Base-by-base conservation (phyloP, 2,888 invertebrate genomes). In the Xiphydria camelus region DNA sequence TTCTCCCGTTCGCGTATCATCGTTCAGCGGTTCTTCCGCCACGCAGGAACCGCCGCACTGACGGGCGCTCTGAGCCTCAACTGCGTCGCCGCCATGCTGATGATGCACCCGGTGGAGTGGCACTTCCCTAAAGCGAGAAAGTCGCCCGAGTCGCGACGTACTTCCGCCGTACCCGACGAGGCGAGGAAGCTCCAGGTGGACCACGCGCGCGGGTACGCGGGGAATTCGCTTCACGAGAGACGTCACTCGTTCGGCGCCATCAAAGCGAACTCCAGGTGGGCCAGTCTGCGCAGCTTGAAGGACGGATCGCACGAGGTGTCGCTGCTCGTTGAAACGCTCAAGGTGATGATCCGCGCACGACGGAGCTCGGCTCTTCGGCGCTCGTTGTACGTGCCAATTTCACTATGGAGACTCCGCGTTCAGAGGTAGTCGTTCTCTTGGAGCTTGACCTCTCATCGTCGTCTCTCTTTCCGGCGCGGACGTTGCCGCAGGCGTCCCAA, bases 71-170 rank as follows among this genome's bases (percentile, higher is more conserved):
- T 89, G 21, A 85, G 87, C 61, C 72, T 86, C 9, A 82, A 89
- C 64, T 77, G 83, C 12, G 73, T 89, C 15, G 79, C 85, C 20
- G 88, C 86, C 1, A 86, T 87, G 83, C 61, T 84, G 32, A 76
- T 86, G 26, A 84, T 89, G 83, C 87, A 88, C 58, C 88, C 89
- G 1, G 84, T 87, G 0, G 83, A 87, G 65, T 85, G 87, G 86
- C 87, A 89, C 36, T 35, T 35, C 32, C 44, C 49, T 7, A 62
- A 40, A 23, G 35, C 35, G 20, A 41, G 17, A 29, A 20, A 2
- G 18, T 32, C 9, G 6, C 33, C 18, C 15, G 18, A 12, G 15
- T 3, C 6, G 9, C 6, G 12, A 12, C 29, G 2, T 12, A 29
- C 12, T 3, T 3, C 6, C 14, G 15, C 6, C 1, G 29, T 7